These are phyloP conservation scores for Lypha dubia DNA, from an alignment of 2,888 invertebrate genomes.

Conservation along the genomic window DNA sequence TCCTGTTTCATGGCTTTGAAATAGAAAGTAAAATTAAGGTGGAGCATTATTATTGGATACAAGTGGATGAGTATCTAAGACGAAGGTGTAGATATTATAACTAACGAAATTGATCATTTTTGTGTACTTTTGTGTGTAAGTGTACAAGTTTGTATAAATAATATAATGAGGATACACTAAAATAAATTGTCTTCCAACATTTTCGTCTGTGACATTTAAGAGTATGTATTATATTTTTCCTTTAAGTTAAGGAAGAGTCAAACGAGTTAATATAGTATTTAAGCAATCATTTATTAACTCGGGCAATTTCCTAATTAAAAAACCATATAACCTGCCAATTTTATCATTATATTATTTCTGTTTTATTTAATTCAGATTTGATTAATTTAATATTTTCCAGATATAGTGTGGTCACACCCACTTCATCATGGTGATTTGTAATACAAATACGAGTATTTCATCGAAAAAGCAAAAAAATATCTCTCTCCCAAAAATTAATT, in stretches of 20 bases:
- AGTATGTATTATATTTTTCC: not conserved
- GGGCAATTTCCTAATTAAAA: not conserved
- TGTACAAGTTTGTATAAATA: not conserved
- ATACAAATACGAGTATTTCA: too few relatives aligned
- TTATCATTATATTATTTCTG: not conserved
- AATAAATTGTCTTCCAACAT: not conserved
- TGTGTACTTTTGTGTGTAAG: slow-evolving; percentile 12
- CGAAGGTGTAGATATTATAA: not conserved
- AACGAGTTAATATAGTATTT: not conserved
- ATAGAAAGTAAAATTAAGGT: slow-evolving; percentile 36
- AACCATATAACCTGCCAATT: too few relatives aligned
- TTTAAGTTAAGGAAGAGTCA: not conserved
- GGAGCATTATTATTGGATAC: slow-evolving; percentile 13
- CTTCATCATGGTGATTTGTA: too few relatives aligned
- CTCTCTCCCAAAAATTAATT: too few relatives aligned
- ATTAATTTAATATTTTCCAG: too few relatives aligned
- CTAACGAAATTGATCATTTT: slow-evolving; percentile 31
- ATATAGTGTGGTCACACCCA: too few relatives aligned
- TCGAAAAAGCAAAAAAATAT: too few relatives aligned
- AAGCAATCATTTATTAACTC: not conserved
- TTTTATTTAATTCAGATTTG: too few relatives aligned
- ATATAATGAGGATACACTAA: not conserved
- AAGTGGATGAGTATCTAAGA: not conserved
- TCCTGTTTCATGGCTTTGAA: slow-evolving; percentile 12
- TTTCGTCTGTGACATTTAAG: not conserved